Percentiles rank a stretch among this genome's conserved stretches.
phyloP scores from a whole-genome alignment of 2,888 invertebrate genomes.

The Calameuta idolon region DNA sequence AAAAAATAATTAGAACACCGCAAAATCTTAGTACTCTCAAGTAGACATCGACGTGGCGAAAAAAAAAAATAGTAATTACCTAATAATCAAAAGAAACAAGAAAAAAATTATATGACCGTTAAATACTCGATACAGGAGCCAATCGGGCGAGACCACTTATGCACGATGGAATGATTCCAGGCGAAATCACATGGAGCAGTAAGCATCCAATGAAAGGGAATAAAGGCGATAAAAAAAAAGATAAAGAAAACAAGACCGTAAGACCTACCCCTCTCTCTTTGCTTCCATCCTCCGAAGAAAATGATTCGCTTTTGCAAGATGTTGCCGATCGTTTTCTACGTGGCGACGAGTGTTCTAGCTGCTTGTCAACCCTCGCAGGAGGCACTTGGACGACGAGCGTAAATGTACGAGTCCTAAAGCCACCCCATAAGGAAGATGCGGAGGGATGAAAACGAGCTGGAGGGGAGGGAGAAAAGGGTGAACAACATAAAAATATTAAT shows the following conservation, averaged over 20 bases:
- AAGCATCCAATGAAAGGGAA: neutral
- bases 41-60: neutral
- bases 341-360: neutral
- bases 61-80: neutral
- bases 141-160: neutral
- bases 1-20: no score
- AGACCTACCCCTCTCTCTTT: neutral
- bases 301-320: neutral
- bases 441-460: neutral
- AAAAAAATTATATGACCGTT: neutral
- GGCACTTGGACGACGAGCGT: neutral
- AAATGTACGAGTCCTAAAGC: neutral
- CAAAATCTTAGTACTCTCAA: neutral
- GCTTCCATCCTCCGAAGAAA: neutral
- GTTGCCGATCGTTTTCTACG: neutral
- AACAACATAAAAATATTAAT: neutral
- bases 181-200: neutral
- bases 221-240: neutral
- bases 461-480: neutral
- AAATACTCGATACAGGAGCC: neutral
- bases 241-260: neutral
- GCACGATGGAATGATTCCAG: neutral
- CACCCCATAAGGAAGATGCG: neutral
- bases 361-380: neutral
- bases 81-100: neutral